Conservation (phyloP, 2,888 invertebrate genomes). For the Hemaris fuciformis region DNA sequence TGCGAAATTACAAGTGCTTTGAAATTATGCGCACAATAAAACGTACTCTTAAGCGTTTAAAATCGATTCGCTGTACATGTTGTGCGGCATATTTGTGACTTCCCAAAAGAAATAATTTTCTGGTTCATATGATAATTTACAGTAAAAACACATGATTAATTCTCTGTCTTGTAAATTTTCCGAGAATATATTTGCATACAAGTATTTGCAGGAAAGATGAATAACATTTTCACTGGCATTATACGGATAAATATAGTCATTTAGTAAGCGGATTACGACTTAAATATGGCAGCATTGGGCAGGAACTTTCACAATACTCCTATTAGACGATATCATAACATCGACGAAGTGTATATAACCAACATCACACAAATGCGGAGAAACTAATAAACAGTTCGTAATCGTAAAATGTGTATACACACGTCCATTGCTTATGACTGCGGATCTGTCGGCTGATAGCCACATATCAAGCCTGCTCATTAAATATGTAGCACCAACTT, state of each 20-base stretch:
- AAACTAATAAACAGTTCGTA: neutral
- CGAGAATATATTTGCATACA: neutral
- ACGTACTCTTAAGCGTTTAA: neutral
- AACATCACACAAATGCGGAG: neutral
- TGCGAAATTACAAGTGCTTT: neutral
- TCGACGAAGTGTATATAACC: neutral
- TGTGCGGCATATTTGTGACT: neutral
- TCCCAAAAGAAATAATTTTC: neutral
- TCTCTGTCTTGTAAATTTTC: neutral
- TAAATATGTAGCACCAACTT: conserved; percentile 11
- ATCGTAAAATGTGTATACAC: neutral
- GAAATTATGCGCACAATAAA: neutral
- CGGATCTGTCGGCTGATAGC: neutral
- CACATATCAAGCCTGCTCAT: neutral
- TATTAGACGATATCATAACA: neutral
- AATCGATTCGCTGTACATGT: neutral
- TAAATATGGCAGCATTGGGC: neutral
- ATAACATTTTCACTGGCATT: neutral
- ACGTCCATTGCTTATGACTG: neutral
- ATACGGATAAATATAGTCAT: neutral
- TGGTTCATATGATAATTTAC: neutral
- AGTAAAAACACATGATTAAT: neutral
- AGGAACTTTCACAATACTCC: neutral
- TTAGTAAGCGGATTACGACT: neutral
- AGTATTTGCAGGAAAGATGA: neutral